Base-by-base conservation (phyloP, 2,113 vertebrate genomes). In the Herpetotheres cachinnans region DNA sequence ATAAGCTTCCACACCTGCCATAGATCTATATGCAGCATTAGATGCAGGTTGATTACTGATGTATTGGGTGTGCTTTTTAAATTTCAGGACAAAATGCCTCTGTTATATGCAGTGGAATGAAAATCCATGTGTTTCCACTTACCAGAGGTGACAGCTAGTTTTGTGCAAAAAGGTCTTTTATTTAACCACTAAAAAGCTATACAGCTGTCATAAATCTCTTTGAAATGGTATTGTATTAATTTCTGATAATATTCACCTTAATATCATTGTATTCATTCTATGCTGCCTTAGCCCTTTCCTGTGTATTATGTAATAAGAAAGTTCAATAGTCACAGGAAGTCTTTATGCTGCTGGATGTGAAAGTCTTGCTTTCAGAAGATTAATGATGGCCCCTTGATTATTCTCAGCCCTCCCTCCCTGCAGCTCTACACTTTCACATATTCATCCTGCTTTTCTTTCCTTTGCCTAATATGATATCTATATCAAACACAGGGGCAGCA, bases 191-290 rank as follows among this genome's bases (percentile, higher is more conserved):
- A 88, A 87, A 89, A 91, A 65, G 38, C 80, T 84, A 24, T 26
- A 38, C 30, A 62, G 82, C 82, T 92, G 85, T 86, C 90, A 92
- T 96, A 95, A 86, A 95, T 96, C 97, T 97, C 92, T 92, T 93
- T 80, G 93, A 97, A 97, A 96, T 94, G 49, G 69, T 90, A 95
- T 97, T 97, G 90, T 95, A 96, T 96, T 97, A 96, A 97, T 98
- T 98, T 97, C 89, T 97, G 89, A 90, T 93, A 95, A 96, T 96
- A 96, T 95, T 63, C 65, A 97, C 72, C 17, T 55, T 96, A 92
- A 89, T 88, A 72, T 95, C 91, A 86, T 96, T 98, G 83, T 78
- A 85, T 87, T 95, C 87, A 90, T n/a, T 90, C 94, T 93, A 47
- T 73, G 89, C 80, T 93, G 40, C 78, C 42, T 94, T 96, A 94